These are phyloP conservation scores for Chloroclysta siterata DNA, from an alignment of 2,888 invertebrate genomes.

Conservation along the genomic window DNA sequence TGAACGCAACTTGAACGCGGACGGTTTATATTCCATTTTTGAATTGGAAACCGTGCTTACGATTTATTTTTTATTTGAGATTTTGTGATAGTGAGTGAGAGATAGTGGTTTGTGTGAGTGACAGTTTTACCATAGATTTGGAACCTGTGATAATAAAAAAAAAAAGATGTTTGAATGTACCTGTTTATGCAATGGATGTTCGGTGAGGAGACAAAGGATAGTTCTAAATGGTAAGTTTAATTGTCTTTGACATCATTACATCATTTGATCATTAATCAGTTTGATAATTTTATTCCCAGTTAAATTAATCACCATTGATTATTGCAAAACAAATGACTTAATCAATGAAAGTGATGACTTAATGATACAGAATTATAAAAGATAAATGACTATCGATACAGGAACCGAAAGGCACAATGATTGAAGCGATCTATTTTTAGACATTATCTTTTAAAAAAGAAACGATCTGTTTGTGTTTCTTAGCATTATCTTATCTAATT, in stretches of 20 bases:
- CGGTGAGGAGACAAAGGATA: constrained; percentile 55
- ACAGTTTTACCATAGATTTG: constrained; percentile 52
- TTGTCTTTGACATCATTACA: constrained; percentile 7
- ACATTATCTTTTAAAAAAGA: background rate
- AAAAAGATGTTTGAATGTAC: constrained; percentile 64
- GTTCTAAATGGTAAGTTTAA: constrained; percentile 62
- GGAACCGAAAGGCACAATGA: constrained; percentile 28
- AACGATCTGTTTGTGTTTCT: background rate
- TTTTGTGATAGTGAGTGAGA: constrained; percentile 57
- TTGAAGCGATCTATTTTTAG: constrained; percentile 42
- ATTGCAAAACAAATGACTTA: constrained; percentile 28
- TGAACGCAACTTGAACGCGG: constrained; percentile 55
- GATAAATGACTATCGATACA: constrained; percentile 29
- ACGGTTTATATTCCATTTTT: constrained; percentile 49
- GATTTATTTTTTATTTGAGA: constrained; percentile 22
- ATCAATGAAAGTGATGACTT: constrained; percentile 42
- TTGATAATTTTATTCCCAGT: constrained; percentile 17
- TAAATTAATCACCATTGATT: constrained; percentile 26
- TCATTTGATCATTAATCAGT: constrained; percentile 10
- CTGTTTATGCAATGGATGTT: constrained; percentile 65
- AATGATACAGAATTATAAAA: constrained; percentile 37
- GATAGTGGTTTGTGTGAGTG: constrained; percentile 43
- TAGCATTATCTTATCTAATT: too few species aligned
- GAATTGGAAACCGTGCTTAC: constrained; percentile 40
- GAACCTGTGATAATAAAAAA: constrained; percentile 71